Conservation (phyloP, 2,888 invertebrate genomes). For the Hydropsyche betteni region DNA sequence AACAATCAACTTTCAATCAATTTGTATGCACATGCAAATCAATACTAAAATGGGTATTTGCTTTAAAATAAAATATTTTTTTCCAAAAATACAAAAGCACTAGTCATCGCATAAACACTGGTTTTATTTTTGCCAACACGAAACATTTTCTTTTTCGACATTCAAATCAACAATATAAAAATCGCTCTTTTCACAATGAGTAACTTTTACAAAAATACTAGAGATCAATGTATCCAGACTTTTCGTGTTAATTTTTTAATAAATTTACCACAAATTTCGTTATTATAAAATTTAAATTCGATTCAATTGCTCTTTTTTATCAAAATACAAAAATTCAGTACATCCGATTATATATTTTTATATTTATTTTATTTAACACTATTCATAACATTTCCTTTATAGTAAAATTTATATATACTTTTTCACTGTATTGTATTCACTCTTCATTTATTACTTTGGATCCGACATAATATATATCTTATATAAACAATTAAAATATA, state of each 20-base stretch:
- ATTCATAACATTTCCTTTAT: conserved; percentile 28
- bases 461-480: conserved; percentile 28
- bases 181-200: conserved; percentile 7
- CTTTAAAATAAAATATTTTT: conserved; percentile 4
- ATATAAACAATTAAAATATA: conserved; percentile 35
- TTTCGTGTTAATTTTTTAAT: conserved; percentile 12
- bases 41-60: not conserved
- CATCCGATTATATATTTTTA: conserved; percentile 2
- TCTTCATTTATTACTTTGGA: conserved; percentile 41
- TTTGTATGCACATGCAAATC: conserved; percentile 10
- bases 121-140: conserved; percentile 22
- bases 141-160: not conserved
- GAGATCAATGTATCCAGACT: conserved; percentile 25
- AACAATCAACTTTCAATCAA: conserved; percentile 1
- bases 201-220: conserved; percentile 26
- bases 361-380: not conserved
- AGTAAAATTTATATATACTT: conserved; percentile 9
- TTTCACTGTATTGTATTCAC: conserved; percentile 31
- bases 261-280: conserved; percentile 11
- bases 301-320: conserved; percentile 12
- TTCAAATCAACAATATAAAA: conserved; percentile 9
- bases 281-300: not conserved
- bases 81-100: no score
- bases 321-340: conserved; percentile 25
- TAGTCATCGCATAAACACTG: conserved; percentile 2